phyloP scores from a whole-genome alignment of 1,140 invertebrate species.

The Sitobion miscanthi region DNA sequence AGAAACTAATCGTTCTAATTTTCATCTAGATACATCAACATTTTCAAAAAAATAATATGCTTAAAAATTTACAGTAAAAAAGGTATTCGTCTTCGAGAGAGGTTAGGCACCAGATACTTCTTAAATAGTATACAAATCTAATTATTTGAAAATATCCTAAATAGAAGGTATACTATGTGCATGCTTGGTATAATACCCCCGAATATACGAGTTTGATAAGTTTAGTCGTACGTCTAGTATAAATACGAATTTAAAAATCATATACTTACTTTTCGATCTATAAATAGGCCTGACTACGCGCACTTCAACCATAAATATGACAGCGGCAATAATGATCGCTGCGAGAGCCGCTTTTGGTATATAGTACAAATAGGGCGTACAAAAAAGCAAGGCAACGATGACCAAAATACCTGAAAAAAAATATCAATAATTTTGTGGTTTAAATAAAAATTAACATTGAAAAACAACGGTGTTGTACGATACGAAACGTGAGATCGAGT shows the following conservation, averaged over 20 bases:
- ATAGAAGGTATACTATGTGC: background rate
- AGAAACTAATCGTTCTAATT: background rate
- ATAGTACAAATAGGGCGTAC: constrained; percentile 82
- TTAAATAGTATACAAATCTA: background rate
- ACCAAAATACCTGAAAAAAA: constrained; percentile 68
- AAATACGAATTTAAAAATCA: background rate
- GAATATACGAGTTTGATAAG: background rate
- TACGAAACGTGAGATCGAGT: background rate
- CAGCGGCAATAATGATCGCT: constrained; percentile 83
- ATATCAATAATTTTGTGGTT: background rate
- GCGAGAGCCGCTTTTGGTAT: constrained; percentile 82
- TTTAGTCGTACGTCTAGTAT: background rate
- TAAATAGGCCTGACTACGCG: constrained; percentile 79
- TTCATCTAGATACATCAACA: background rate
- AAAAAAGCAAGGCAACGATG: constrained; percentile 77
- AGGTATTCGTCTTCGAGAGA: background rate
- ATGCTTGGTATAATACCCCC: background rate
- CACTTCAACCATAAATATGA: constrained; percentile 83
- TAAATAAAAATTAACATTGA: background rate
- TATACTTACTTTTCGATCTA: constrained; percentile 70
- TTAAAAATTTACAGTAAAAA: background rate
- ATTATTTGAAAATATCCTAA: background rate
- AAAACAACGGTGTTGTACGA: background rate
- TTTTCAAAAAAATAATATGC: background rate
- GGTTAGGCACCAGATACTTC: background rate